Evolutionary conservation across 2,113 vertebrate genomes (phyloP), one percentile per base, ranked within the genome.

Genomic region (Boulengeromyrus knoepffleri): DNA sequence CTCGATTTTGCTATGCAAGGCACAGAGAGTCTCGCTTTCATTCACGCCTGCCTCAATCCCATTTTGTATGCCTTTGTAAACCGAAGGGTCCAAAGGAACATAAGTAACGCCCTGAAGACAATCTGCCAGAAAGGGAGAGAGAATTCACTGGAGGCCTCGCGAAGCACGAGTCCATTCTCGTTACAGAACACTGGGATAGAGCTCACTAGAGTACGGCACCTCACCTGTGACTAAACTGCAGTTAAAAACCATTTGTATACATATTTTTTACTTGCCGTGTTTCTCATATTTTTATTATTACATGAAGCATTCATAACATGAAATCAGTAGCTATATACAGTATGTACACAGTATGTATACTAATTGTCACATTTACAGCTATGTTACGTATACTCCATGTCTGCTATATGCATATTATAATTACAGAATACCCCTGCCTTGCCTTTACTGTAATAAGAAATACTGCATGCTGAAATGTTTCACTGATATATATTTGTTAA

Each of bases 11-110:
- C 96, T 0, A 27, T 96, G 88, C 95, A 96, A 88, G 85, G 96
- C 89, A 96, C 96, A 0, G 96, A 97, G 93, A 94, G 95, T 52
- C 88, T 97, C 3, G 95, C 96, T 87, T 97, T 97, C 88, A 90
- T 93, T 1, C 96, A 96, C 87, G 96, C 95, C 92, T 96, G 96
- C 50, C 87, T 96, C 90, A 96, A 95, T 52, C 97, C 96, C 0
- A 0, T 94, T 19, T 93, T 96, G 88, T 97, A 97, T 0, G 92
- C 93, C 24, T 95, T 95, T 90, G 95, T 95, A 90, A 95, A 94
- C 58, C 94, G 88, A 89, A 85, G 50, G 1, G 94, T 95, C 85
- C 90, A 94, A 91, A 91, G 52, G 0, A 90, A 90, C 49, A 89
- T 96, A 19, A 88, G 66, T 86, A 95, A 92, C 66, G 89, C 89